Conservation (phyloP, 2,888 invertebrate genomes). For the Sisyra terminalis region DNA sequence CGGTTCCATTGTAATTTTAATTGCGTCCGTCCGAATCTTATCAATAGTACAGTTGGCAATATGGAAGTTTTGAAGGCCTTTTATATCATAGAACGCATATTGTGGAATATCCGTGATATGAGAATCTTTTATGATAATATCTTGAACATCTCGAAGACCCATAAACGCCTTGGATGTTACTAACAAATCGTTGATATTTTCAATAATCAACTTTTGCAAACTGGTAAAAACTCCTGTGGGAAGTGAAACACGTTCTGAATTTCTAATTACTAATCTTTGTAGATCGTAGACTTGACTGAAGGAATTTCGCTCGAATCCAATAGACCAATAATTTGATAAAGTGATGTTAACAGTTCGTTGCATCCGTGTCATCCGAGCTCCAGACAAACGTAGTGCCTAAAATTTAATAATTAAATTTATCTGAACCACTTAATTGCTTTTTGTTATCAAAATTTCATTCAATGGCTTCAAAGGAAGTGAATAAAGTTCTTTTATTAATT, state of each 20-base stretch:
- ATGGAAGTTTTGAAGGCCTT: not conserved
- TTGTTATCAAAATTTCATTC: too few species aligned
- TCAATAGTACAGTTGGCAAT: too few species aligned
- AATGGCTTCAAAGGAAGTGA: too few species aligned
- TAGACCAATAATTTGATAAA: not conserved
- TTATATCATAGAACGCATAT: not conserved
- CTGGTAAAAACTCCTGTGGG: not conserved
- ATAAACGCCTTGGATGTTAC: not conserved
- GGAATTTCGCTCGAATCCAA: conserved; percentile 1
- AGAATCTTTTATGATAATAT: not conserved
- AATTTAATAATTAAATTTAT: too few species aligned
- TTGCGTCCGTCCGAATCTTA: not conserved
- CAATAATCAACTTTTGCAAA: not conserved
- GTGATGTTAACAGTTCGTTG: not conserved
- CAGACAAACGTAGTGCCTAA: not conserved
- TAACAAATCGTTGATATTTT: not conserved
- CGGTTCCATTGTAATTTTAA: not conserved
- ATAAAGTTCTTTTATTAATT: too few species aligned
- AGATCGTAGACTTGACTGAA: conserved; percentile 1
- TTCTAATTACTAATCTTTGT: not conserved
- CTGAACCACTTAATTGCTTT: too few species aligned
- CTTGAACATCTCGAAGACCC: not conserved
- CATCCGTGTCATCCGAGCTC: not conserved
- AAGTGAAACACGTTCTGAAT: not conserved
- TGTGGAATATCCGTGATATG: not conserved